Evolutionary conservation across 2,888 invertebrate genomes (phyloP).

Genomic region (Horisme vitalbata): DNA sequence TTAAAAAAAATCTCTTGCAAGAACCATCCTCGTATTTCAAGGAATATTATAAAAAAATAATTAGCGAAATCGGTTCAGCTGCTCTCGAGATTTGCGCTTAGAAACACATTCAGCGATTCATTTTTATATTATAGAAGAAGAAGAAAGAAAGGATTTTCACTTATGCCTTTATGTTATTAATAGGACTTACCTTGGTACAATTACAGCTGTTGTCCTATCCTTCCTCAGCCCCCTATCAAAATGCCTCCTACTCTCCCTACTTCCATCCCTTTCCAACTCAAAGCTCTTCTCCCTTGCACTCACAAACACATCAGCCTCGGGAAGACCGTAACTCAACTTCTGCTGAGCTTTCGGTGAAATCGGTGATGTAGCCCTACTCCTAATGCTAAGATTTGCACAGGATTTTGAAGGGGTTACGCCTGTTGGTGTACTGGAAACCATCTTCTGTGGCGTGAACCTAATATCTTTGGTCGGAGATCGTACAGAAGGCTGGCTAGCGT

Average conservation of each 20-base stretch:
- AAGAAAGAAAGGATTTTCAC: no score
- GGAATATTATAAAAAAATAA: no score
- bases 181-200: constrained; percentile 71
- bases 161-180: neutral
- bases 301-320: constrained; percentile 68
- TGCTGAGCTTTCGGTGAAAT: constrained; percentile 82
- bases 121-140: no score
- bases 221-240: constrained; percentile 55
- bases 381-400: constrained; percentile 68
- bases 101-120: no score
- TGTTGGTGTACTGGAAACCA: constrained; percentile 72
- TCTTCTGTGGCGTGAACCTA: constrained; percentile 55
- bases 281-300: constrained; percentile 65
- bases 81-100: no score
- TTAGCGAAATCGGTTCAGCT: no score
- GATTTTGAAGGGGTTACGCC: constrained; percentile 74
- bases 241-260: constrained; percentile 62
- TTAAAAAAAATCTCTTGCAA: no score
- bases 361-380: constrained; percentile 55
- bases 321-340: constrained; percentile 78
- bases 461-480: constrained; percentile 64
- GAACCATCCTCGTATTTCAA: no score
- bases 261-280: constrained; percentile 61
- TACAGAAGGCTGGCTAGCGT: constrained; percentile 79
- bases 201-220: constrained; percentile 75